These are phyloP conservation scores for Zelostemma sp. DNA, from an alignment of 1,140 invertebrate species.

Conservation along the genomic window DNA sequence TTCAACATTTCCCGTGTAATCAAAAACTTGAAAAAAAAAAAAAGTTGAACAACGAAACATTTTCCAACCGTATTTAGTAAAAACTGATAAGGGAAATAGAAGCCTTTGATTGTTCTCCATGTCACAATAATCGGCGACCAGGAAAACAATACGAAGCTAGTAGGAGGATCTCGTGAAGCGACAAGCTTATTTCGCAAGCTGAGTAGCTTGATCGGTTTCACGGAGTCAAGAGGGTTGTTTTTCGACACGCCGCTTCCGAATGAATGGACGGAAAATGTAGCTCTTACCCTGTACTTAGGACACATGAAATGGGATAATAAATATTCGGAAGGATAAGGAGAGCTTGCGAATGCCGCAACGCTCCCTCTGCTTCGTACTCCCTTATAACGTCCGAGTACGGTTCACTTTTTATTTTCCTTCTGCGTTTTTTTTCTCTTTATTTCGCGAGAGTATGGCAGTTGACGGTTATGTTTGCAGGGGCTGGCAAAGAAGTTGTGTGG, in stretches of 20 bases:
- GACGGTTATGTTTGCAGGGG: constrained; percentile 38
- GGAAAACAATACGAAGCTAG: constrained; percentile 36
- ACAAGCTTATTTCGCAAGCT: constrained; percentile 12
- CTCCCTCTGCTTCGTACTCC: neutral
- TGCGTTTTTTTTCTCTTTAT: constrained; percentile 27
- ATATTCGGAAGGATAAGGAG: constrained; percentile 53
- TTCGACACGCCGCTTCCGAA: constrained; percentile 30
- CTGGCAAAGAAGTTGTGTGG: constrained; percentile 17
- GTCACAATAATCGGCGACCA: neutral
- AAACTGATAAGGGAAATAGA: too few species aligned
- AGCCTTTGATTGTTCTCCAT: too few species aligned
- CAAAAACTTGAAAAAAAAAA: too few species aligned
- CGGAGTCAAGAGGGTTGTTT: constrained; percentile 23
- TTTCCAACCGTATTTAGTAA: too few species aligned
- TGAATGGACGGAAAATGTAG: constrained; percentile 52
- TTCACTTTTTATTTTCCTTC: constrained; percentile 25
- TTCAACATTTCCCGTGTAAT: too few species aligned
- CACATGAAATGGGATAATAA: constrained; percentile 57
- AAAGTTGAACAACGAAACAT: too few species aligned
- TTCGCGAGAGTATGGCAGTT: constrained; percentile 21
- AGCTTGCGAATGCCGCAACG: constrained; percentile 13
- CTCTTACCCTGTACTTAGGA: constrained; percentile 56
- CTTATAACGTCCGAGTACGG: constrained; percentile 15
- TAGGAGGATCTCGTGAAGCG: constrained; percentile 18
- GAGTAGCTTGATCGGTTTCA: constrained; percentile 34